Evolutionary conservation across 1,140 invertebrate species (phyloP), one percentile per base, ranked within the genome.

Genomic region (Diabrotica virgifera): DNA sequence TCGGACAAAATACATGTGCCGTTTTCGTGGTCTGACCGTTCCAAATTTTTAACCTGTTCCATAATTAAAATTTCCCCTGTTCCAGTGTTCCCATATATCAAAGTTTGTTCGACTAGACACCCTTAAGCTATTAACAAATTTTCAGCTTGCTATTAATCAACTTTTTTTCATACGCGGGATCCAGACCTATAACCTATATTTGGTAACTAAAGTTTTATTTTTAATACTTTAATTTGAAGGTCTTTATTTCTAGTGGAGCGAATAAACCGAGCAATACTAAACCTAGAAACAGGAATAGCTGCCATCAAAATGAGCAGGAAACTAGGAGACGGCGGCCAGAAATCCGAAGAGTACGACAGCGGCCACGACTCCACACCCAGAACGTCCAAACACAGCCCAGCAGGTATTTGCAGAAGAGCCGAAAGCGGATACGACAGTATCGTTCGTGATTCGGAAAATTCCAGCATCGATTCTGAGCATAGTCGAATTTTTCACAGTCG

Each of bases 361-460:
- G 90, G 90, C 0, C 89, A 92, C 66, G 90, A 92, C 69, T 84
- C 83, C 5, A 89, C 90, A 53, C 92, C 87, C 54, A 84, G 90
- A 6, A 90, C 90, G 13, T 88, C 89, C 2, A 91, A 91, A 77
- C 86, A 90, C 66, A 90, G 89, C 63, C 86, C 87, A 0, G 86
- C 87, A 0, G 88, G 87, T 0, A 85, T 90, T 9, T 90, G 88
- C 0, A 82, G 88, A 70, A 83, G 89, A 13, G 89, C 89, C 2
- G 90, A 92, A 76, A 94, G 92, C 74, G 94, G 93, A 3, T 95
- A 96, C 75, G 93, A 95, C 72, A 94, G 90, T 73, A 89, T 95
- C 62, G 88, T 93, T 2, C 80, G 93, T 67, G 93, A 95, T 72
- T 92, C 90, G 60, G 89, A 92, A 72, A 90, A 90, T 52, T 92